Evolutionary conservation across 2,888 invertebrate species (phyloP).

Genomic region (Nezara viridula): DNA sequence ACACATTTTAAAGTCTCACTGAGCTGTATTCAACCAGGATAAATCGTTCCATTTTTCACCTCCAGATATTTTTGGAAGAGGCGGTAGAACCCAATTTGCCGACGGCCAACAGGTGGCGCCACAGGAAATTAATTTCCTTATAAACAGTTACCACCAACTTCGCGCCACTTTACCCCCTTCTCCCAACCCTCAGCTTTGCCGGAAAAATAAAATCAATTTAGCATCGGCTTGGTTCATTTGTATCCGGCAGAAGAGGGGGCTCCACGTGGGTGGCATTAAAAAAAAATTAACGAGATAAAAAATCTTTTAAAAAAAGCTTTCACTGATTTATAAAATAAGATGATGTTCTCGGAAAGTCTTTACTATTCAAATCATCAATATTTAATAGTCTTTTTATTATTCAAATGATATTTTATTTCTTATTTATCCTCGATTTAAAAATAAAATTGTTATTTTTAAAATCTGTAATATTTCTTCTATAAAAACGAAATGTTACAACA

Average conservation of each 20-base stretch:
- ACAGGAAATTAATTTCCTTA: constrained; percentile 45
- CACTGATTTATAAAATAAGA: neutral
- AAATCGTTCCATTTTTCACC: neutral
- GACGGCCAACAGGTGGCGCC: constrained; percentile 29
- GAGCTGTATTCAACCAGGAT: neutral
- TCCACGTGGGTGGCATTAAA: neutral
- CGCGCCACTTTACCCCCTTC: neutral
- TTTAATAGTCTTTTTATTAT: neutral
- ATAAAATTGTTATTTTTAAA: no score
- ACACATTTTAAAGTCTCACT: no score
- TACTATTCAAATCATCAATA: neutral
- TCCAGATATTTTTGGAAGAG: neutral
- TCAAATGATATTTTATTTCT: no score
- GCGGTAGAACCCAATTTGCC: neutral
- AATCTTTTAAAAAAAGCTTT: neutral
- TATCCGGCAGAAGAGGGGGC: neutral
- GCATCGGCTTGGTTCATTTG: neutral
- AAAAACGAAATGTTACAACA: no score
- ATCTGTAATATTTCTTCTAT: no score
- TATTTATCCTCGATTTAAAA: no score
- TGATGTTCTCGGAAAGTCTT: neutral
- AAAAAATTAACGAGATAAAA: neutral
- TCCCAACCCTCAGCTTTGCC: neutral
- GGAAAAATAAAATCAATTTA: constrained; percentile 21
- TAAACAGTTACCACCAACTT: constrained; percentile 35